phyloP scores from a whole-genome alignment of 2,113 vertebrate species.

The Cyprinodon variegatus region DNA sequence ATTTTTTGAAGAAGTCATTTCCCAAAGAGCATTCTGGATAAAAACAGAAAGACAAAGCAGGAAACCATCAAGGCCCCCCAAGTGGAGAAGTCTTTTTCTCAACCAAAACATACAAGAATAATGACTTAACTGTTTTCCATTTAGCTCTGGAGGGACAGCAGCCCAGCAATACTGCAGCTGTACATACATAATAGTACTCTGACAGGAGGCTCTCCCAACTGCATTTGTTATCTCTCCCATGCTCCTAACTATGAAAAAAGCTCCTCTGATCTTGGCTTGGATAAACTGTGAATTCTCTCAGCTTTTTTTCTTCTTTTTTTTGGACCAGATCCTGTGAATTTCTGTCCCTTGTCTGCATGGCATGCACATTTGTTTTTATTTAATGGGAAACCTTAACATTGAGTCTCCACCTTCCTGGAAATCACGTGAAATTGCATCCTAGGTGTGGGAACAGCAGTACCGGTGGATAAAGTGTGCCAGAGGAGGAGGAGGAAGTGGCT shows the following conservation, averaged over 20 bases:
- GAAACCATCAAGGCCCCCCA: neutral
- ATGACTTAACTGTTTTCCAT: neutral
- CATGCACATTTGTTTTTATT: neutral
- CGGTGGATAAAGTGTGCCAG: neutral
- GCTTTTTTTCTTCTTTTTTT: neutral
- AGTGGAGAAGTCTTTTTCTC: neutral
- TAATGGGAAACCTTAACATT: neutral
- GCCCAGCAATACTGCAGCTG: neutral
- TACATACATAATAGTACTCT: neutral
- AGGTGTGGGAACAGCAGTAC: neutral
- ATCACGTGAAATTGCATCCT: conserved; percentile 10
- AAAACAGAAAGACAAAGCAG: neutral
- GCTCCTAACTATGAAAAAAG: accelerated
- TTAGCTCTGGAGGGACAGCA: neutral
- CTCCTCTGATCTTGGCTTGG: neutral
- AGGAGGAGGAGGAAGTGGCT: neutral
- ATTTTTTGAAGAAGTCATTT: no score
- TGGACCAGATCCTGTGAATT: neutral
- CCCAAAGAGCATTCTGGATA: neutral
- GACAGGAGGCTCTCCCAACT: neutral
- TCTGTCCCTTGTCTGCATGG: neutral
- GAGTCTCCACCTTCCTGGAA: conserved; percentile 35
- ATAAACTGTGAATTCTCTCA: neutral
- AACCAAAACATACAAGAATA: neutral
- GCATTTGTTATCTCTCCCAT: neutral